A percentile compares a stretch with the other conserved stretches of the same genome.
phyloP scores from a whole-genome alignment of 1,140 invertebrate genomes.

The Cylas formicarius region DNA sequence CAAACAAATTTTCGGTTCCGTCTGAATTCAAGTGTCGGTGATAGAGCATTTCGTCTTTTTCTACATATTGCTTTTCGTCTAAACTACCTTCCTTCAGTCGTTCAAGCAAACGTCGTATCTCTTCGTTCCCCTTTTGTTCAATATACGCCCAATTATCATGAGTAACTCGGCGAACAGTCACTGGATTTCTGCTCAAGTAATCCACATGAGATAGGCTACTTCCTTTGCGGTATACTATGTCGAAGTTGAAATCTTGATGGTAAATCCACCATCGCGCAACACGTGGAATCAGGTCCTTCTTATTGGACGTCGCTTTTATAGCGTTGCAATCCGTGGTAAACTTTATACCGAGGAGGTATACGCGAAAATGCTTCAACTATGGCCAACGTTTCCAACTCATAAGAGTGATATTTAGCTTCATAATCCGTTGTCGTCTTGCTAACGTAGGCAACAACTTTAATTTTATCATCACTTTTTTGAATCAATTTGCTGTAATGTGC shows the following conservation, averaged over 20 bases:
- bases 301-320: conserved; percentile 29
- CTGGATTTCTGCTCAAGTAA: conserved; percentile 13
- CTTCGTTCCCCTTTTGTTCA: conserved; percentile 9
- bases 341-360: conserved; percentile 35
- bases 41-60: conserved; percentile 11
- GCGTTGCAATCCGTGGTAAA: conserved; percentile 40
- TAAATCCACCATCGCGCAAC: conserved; percentile 38
- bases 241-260: conserved; percentile 30
- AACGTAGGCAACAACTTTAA: conserved; percentile 16
- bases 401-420: conserved; percentile 15
- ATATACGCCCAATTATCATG: conserved; percentile 33
- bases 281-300: conserved; percentile 32
- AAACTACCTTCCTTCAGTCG: conserved; percentile 11
- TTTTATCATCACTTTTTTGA: conserved; percentile 24
- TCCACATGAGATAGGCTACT: conserved; percentile 5
- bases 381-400: conserved; percentile 21
- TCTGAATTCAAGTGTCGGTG: not conserved
- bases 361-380: conserved; percentile 36
- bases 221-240: conserved; percentile 35
- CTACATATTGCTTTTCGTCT: conserved; percentile 8
- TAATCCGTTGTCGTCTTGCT: conserved; percentile 14
- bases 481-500: conserved; percentile 35
- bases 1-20: conserved; percentile 8
- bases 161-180: conserved; percentile 10
- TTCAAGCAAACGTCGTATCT: conserved; percentile 3